These are phyloP conservation scores for Agyllia agylla DNA, from an alignment of 2,888 invertebrate genomes.

Conservation along the genomic window DNA sequence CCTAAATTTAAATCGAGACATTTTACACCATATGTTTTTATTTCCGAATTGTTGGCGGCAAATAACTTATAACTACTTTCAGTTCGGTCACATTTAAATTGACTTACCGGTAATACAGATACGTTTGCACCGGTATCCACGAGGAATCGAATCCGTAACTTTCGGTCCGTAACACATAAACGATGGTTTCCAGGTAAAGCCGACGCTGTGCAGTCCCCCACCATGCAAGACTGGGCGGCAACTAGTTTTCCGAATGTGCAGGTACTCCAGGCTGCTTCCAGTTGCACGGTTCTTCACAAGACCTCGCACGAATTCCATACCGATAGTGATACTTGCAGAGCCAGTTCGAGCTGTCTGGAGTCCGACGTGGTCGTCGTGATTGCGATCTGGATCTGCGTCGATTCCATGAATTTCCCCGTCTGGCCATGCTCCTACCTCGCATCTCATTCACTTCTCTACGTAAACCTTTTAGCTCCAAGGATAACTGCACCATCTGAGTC, in stretches of 20 bases:
- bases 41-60: not conserved
- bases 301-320: not conserved
- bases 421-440: too few species aligned
- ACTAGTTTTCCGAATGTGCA: not conserved
- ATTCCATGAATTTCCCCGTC: too few species aligned
- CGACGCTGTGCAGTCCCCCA: not conserved
- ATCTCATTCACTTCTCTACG: too few species aligned
- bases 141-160: not conserved
- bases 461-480: too few species aligned
- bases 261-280: not conserved
- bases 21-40: not conserved
- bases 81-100: not conserved
- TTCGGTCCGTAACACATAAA: not conserved
- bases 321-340: not conserved
- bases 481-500: too few species aligned
- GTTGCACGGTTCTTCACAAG: not conserved
- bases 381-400: not conserved
- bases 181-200: not conserved
- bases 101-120: not conserved
- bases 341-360: not conserved
- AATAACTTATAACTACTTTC: not conserved
- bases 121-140: not conserved
- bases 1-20: not conserved
- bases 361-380: not conserved
- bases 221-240: not conserved